Conservation (phyloP, 2,113 vertebrate genomes). For the Corydoras sp. region DNA sequence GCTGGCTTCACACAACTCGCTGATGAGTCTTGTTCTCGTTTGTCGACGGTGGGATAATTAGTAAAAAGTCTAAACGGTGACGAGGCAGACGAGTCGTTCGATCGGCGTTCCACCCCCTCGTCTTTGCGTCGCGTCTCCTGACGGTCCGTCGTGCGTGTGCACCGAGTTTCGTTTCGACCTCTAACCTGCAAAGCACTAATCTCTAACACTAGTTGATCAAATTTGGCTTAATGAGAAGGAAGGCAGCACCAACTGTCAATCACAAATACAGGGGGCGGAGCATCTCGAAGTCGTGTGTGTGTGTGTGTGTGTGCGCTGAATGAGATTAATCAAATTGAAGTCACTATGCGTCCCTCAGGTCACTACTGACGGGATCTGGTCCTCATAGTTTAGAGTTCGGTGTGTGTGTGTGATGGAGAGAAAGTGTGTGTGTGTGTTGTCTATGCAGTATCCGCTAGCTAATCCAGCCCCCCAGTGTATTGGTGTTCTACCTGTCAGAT, state of each 20-base stretch:
- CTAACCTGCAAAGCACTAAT: constrained; percentile 21
- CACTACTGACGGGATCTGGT: constrained; percentile 44
- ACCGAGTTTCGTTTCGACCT: not conserved
- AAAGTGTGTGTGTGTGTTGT: constrained; percentile 48
- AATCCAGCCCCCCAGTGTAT: constrained; percentile 69
- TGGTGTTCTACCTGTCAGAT: constrained; percentile 70
- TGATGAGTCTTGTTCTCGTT: no score
- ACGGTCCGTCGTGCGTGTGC: no score
- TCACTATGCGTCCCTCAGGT: constrained; percentile 45
- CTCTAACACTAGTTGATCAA: constrained; percentile 24
- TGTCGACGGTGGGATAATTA: no score
- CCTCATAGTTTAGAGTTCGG: constrained; percentile 53
- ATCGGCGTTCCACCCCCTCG: no score
- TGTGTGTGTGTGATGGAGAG: constrained; percentile 41
- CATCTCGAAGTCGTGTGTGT: constrained; percentile 24
- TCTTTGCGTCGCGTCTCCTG: no score
- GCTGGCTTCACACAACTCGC: no score
- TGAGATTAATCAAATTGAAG: constrained; percentile 34
- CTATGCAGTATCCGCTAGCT: constrained; percentile 67
- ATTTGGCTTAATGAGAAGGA: constrained; percentile 26
- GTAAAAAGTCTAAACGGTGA: no score
- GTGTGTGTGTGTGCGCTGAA: constrained; percentile 36
- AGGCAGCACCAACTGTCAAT: constrained; percentile 48
- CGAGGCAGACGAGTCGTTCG: no score
- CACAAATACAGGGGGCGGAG: constrained; percentile 39